These are phyloP conservation scores for Simalia tracyae DNA, from an alignment of 2,797 vertebrate species.

Conservation along the genomic window DNA sequence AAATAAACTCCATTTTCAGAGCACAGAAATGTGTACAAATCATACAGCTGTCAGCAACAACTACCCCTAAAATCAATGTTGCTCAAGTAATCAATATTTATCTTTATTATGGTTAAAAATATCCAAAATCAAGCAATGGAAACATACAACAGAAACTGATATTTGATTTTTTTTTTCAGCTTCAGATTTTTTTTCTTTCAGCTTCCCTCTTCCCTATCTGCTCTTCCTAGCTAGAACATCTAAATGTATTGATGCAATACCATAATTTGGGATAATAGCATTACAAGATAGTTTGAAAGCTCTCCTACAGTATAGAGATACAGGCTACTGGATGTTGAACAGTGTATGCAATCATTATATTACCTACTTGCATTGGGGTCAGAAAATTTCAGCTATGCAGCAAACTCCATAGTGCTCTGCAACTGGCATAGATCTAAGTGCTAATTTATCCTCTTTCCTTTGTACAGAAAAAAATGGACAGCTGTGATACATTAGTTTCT, in stretches of 20 bases:
- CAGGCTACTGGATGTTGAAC: slow-evolving; percentile 56
- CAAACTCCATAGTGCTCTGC: slow-evolving; percentile 23
- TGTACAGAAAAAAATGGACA: slow-evolving; percentile 6
- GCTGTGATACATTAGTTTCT: background rate
- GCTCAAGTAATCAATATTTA: slow-evolving; percentile 60
- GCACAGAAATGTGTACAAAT: slow-evolving; percentile 57
- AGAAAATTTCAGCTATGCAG: slow-evolving; percentile 48
- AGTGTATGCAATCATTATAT: slow-evolving; percentile 55
- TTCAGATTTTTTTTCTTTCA: background rate
- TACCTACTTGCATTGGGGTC: slow-evolving; percentile 61
- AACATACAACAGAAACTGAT: slow-evolving; percentile 46
- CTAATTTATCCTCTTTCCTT: background rate
- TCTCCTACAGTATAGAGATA: slow-evolving; percentile 37
- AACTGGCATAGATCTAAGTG: slow-evolving; percentile 18
- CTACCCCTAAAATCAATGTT: slow-evolving; percentile 57
- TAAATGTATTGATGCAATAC: slow-evolving; percentile 52
- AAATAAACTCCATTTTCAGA: slow-evolving; percentile 23
- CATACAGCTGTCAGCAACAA: slow-evolving; percentile 60
- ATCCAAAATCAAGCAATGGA: slow-evolving; percentile 28
- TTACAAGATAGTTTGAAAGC: slow-evolving; percentile 56
- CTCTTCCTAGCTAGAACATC: slow-evolving; percentile 51
- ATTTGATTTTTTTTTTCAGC: slow-evolving; percentile 35
- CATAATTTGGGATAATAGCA: slow-evolving; percentile 4
- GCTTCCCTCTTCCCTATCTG: slow-evolving; percentile 37
- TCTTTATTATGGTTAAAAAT: slow-evolving; percentile 53